Evolutionary conservation across 2,888 invertebrate genomes (phyloP), one percentile per base, ranked within the genome.

Genomic region (Alviniconcha strummeri): DNA sequence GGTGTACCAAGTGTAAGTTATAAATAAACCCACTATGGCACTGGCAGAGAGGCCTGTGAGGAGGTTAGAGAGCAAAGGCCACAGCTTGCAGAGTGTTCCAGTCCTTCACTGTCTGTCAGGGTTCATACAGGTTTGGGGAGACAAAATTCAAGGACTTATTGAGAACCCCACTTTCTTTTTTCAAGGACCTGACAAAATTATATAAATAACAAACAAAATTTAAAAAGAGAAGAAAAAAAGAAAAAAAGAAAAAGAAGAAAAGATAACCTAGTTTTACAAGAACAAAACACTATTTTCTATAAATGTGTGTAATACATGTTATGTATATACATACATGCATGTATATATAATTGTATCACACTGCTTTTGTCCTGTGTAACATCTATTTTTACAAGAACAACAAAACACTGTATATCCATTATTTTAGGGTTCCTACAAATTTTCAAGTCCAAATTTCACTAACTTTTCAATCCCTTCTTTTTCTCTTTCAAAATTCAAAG

Each of bases 41-140:
- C 15, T 52, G 80, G 52, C 36, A 56, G 57, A 74, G 80, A 79
- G 55, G 64, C 64, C n/a, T 9, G 67, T 67, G 67, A 82, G 54
- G 13, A 52, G 57, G 64, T 54, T 13, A 67, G 67, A 67, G 67
- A 67, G 67, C 13, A n/a, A 67, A n/a, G n/a, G 67, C 13, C 15
- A 64, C 11, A 64, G 19, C 19, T 8, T 19, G 19, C n/a, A 71
- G 19, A 0, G 19, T 8, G 19, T n/a, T 19, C n/a, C 71, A 7
- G 19, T 8, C 19, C 19, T 71, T 19, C 5, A 71, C 17, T n/a
- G 15, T 71, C 5, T 71, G 17, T 13, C 19, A 9, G 19, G 13
- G 19, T 71, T 36, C 36, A 36, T 36, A 36, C 36, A 36, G 36
- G 36, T 36, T 36, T 36, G 36, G 36, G 36, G 36, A 36, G 36